Base-by-base conservation (phyloP, 1,140 invertebrate genomes). In the Lepidotrigona ventralis region DNA sequence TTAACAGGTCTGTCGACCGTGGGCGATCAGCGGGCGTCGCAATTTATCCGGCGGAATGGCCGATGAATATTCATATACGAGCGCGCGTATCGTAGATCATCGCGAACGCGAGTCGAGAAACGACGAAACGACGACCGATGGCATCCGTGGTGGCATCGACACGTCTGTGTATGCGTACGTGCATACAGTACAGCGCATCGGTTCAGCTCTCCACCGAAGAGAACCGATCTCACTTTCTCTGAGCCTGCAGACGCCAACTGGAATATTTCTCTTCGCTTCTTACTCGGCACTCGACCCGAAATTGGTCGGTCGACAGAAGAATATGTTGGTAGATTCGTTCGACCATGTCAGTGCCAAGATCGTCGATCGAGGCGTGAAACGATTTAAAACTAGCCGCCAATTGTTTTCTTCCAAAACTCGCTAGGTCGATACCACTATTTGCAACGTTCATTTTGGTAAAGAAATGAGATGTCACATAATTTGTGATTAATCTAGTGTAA, bases 151-250 rank as follows among this genome's bases (percentile, higher is more conserved):
- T 71, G 68, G 33, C 51, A 56, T 11, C n/a, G 53, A n/a, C 68
- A 29, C 15, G 53, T 26, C n/a, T 46, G 15, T 26, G 46, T 15
- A 29, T 19, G 29, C 63, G 63, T 46, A 46, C 6, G 39, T 46
- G 0, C 39, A 46, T 9, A 8, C 39, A 6, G 8, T 39, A 39
- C 4, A 8, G 0, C 6, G 39, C 39, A 46, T 46, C 77, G 23
- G 69, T 81, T 81, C 77, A 88, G 58, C 33, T 11, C 33, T 11
- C 29, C 15, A 46, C 8, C 39, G 21, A n/a, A 70, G 54, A 46
- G 66, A 77, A 29, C 51, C 66, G 64, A 72, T 69, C 39, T 46
- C 79, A 73, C 90, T 91, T 91, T 91, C 90, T 91, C 90, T 86
- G 72, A 5, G 85, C n/a, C 80, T 64, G 83, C 70, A 81, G 39